phyloP scores from a whole-genome alignment of 2,888 invertebrate genomes.

The Melanargia galathea region DNA sequence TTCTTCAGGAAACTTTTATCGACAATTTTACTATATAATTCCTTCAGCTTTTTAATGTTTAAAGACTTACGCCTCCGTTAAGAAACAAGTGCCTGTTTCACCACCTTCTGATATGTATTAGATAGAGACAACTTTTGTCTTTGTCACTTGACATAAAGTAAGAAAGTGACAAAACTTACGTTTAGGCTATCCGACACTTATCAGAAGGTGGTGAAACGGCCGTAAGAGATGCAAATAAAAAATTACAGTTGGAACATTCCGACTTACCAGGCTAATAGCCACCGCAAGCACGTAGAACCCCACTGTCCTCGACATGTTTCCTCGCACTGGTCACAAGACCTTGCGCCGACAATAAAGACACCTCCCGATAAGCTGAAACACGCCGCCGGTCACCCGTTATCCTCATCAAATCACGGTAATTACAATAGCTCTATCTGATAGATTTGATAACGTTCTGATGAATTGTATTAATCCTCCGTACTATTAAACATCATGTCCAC shows the following conservation, averaged over 20 bases:
- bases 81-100: too few relatives aligned
- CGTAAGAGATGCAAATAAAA: neutral
- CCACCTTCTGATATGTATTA: too few relatives aligned
- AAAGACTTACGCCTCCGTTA: too few relatives aligned
- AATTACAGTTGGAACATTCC: too few relatives aligned
- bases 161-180: too few relatives aligned
- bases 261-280: conserved; percentile 2
- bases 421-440: neutral
- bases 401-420: conserved; percentile 4
- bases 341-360: neutral
- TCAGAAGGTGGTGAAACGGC: too few relatives aligned
- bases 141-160: too few relatives aligned
- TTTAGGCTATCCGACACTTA: too few relatives aligned
- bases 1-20: too few relatives aligned
- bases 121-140: too few relatives aligned
- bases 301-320: neutral
- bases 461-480: neutral
- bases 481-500: neutral
- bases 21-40: too few relatives aligned
- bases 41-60: too few relatives aligned
- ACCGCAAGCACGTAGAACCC: neutral
- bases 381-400: neutral
- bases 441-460: conserved; percentile 7
- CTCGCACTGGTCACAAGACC: neutral
- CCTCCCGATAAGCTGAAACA: conserved; percentile 5